phyloP scores from a whole-genome alignment of 2,888 invertebrate species.

The Carabus problematicus region DNA sequence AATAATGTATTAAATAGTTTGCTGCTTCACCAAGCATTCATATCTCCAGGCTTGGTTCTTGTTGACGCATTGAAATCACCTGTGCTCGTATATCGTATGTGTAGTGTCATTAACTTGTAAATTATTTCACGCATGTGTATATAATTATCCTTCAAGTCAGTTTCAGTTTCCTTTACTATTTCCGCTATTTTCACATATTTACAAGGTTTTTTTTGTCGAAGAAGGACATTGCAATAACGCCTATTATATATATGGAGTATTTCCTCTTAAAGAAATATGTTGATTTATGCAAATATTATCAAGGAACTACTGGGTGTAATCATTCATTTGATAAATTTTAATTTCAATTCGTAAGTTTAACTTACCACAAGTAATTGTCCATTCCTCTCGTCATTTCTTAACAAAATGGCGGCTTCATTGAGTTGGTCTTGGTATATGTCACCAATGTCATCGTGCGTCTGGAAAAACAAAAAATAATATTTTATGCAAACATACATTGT shows the following conservation, averaged over 20 bases:
- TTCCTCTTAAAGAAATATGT: conserved; percentile 5
- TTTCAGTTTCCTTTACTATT: neutral
- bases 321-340: conserved; percentile 6
- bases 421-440: conserved; percentile 87
- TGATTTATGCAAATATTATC: neutral
- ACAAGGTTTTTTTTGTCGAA: neutral
- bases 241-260: conserved; percentile 6
- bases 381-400: conserved; percentile 79
- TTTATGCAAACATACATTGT: neutral
- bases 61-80: too few relatives aligned
- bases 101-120: too few relatives aligned
- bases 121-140: too few relatives aligned
- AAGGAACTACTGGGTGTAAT: neutral
- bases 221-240: neutral
- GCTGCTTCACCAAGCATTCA: too few relatives aligned
- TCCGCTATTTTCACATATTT: conserved; percentile 7
- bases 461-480: conserved; percentile 54
- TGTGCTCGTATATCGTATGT: too few relatives aligned
- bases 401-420: conserved; percentile 85
- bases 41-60: too few relatives aligned
- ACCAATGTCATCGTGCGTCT: conserved; percentile 77
- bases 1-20: too few relatives aligned
- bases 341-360: conserved; percentile 46
- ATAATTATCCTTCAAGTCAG: too few relatives aligned
- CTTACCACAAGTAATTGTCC: conserved; percentile 88